Conservation (phyloP, 2,888 invertebrate species). For the Nowickia ferox region DNA sequence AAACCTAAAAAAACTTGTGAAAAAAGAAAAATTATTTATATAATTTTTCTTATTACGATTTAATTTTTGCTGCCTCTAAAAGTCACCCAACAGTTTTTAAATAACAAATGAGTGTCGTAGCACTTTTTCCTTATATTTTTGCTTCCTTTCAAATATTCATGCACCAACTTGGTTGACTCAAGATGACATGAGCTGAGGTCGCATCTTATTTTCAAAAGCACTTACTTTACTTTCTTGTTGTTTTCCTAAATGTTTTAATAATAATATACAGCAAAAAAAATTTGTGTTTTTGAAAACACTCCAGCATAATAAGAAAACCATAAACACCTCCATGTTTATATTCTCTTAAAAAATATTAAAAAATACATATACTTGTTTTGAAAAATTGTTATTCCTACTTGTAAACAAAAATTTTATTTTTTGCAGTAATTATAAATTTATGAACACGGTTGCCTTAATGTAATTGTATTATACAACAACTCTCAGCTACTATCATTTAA, state of each 20-base stretch:
- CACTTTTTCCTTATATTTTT: slow-evolving; percentile 33
- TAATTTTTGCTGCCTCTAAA: too few relatives aligned
- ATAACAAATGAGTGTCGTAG: slow-evolving; percentile 15
- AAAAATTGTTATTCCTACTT: neutral
- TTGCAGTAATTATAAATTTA: too few relatives aligned
- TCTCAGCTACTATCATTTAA: too few relatives aligned
- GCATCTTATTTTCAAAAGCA: slow-evolving; percentile 30
- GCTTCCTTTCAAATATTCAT: slow-evolving; percentile 44
- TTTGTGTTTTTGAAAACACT: neutral
- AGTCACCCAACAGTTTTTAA: neutral
- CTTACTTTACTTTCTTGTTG: neutral
- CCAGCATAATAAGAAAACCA: neutral
- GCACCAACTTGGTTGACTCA: slow-evolving; percentile 13
- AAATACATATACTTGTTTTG: slow-evolving; percentile 12
- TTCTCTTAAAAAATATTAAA: neutral
- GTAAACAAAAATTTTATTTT: too few relatives aligned
- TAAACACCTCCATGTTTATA: neutral
- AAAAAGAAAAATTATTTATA: too few relatives aligned
- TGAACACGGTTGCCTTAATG: too few relatives aligned
- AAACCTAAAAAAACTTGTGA: too few relatives aligned
- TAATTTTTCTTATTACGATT: too few relatives aligned
- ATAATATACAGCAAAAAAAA: neutral
- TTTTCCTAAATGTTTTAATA: slow-evolving; percentile 2
- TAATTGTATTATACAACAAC: too few relatives aligned
- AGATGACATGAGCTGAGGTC: slow-evolving; percentile 42